Conservation (phyloP, 1,140 invertebrate genomes). For the Leptestheria dahalacensis region DNA sequence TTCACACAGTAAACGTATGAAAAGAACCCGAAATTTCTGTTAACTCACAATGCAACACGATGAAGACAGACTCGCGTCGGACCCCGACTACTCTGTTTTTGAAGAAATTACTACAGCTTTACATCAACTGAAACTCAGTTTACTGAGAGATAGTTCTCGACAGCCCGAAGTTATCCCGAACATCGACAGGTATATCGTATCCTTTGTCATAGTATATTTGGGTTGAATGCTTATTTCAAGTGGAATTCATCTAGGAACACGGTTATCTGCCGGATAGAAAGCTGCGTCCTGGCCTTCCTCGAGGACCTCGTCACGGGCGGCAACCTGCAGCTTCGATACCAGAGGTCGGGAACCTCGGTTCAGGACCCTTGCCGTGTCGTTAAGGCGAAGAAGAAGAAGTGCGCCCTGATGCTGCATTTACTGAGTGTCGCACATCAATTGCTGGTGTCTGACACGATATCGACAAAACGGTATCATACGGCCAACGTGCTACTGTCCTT, state of each 20-base stretch:
- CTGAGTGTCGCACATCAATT: neutral
- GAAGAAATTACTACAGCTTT: neutral
- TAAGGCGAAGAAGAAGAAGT: neutral
- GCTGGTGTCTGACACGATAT: neutral
- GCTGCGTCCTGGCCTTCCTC: neutral
- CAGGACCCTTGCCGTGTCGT: neutral
- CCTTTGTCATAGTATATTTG: too few species aligned
- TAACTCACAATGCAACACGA: too few species aligned
- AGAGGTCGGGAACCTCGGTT: neutral
- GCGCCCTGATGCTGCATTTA: neutral
- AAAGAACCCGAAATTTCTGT: too few species aligned
- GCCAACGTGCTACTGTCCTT: neutral
- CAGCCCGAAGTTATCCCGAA: neutral
- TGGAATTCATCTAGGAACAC: neutral
- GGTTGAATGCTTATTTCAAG: too few species aligned
- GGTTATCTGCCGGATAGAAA: neutral
- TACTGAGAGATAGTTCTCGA: neutral
- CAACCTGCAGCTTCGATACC: neutral
- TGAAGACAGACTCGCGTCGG: too few species aligned
- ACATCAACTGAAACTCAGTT: neutral
- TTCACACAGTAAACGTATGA: neutral
- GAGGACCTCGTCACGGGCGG: neutral
- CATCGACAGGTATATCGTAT: too few species aligned
- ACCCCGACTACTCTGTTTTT: too few species aligned
- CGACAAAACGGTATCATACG: conserved; percentile 1